Evolutionary conservation across 2,888 invertebrate species (phyloP), one percentile per base, ranked within the genome.

Genomic region (Drosophila colorata): DNA sequence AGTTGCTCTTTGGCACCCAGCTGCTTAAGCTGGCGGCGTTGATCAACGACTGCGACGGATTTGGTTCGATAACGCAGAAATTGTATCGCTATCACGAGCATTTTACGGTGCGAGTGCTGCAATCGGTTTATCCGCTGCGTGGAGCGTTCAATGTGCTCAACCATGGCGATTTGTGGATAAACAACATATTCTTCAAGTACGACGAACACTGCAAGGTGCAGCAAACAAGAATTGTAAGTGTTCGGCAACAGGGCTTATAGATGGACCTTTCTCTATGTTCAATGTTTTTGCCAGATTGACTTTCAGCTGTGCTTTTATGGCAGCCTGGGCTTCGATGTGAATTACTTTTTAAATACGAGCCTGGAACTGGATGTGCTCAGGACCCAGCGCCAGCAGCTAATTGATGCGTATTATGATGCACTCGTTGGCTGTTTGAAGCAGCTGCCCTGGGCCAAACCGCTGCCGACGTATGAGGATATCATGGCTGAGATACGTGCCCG

Each of bases 131-230:
- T 56, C 91, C 91, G 0, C 37, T 91, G 47, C 55, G 81, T 4
- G 91, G 92, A 0, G 28, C 37, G 0, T 47, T 75, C 0, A 91
- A 91, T 64, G 93, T 93, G 13, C 89, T 94, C 11, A 93, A 93
- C 73, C 94, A 94, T 64, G 93, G 93, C 2, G 94, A 94, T 82
- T 83, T 93, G 5, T 94, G 93, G 93, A 90, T 93, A 0, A 93
- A 93, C 69, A 94, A 94, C 73, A 92, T 94, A 78, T 91, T 94
- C 77, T 93, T 93, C 68, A 91, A 91, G 41, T 93, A 92, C 63
- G 74, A 90, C 14, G 38, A 76, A 1, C 48, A 69, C 2, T 60
- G 71, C 41, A 70, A 87, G 31, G 86, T 93, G 6, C 78, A 86
- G 40, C 92, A 93, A 61, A 90, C 93, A 43, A 90, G 89, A 77